phyloP scores from a whole-genome alignment of 2,113 vertebrate species.

The Pollimyrus isidori region DNA sequence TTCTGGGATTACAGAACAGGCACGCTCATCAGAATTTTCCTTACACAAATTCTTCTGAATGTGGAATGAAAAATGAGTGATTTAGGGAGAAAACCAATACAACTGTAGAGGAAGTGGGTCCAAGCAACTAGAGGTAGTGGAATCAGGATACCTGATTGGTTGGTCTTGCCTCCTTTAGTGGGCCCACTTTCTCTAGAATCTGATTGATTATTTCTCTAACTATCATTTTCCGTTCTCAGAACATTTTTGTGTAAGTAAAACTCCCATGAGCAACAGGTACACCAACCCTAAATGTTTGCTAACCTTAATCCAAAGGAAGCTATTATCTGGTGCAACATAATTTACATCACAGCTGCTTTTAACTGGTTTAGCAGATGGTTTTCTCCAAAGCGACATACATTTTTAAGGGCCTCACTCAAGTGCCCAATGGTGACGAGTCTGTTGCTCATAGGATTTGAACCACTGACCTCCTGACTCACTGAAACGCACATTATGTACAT shows the following conservation, averaged over 20 bases:
- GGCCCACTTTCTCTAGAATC: too few species aligned
- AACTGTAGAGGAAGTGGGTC: too few species aligned
- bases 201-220: too few species aligned
- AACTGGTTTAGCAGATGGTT: background rate
- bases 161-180: too few species aligned
- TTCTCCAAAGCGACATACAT: background rate
- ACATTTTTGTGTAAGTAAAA: too few species aligned
- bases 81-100: too few species aligned
- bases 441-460: background rate
- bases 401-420: background rate
- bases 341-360: background rate
- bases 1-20: background rate
- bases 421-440: background rate
- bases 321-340: background rate
- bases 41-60: too few species aligned
- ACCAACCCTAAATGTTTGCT: background rate
- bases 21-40: too few species aligned
- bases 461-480: background rate
- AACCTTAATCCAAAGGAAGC: background rate
- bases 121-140: too few species aligned
- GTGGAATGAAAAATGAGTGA: too few species aligned
- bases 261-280: background rate
- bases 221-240: too few species aligned
- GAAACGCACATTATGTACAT: background rate
- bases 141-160: too few species aligned